phyloP scores from a whole-genome alignment of 2,113 vertebrate species.

The Vombatus ursinus region DNA sequence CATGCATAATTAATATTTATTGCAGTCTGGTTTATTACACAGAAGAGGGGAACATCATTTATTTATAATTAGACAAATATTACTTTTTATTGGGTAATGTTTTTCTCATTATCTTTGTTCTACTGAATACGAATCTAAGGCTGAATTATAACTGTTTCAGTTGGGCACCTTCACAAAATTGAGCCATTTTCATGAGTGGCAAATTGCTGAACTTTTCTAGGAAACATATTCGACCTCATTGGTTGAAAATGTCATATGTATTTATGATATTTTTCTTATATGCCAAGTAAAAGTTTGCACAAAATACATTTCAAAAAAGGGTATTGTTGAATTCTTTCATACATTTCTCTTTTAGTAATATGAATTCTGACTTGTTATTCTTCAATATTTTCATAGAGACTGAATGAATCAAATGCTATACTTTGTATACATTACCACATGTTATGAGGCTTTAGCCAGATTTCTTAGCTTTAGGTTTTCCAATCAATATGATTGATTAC shows the following conservation, averaged over 20 bases:
- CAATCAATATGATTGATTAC: slow-evolving; percentile 15
- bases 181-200: background rate
- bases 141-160: background rate
- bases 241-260: background rate
- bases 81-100: background rate
- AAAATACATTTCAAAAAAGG: slow-evolving; percentile 5
- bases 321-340: background rate
- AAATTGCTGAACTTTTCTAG: background rate
- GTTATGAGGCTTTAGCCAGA: background rate
- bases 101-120: too few relatives aligned
- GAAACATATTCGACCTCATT: background rate
- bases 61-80: background rate
- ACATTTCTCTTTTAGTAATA: background rate
- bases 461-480: background rate
- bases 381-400: background rate
- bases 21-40: background rate
- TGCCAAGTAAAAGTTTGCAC: background rate
- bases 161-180: background rate
- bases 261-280: background rate
- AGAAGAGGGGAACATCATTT: background rate
- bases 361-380: slow-evolving; percentile 5
- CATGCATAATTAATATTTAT: background rate
- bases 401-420: background rate
- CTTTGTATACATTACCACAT: background rate
- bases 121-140: too few relatives aligned